Percentiles rank a stretch among this genome's conserved stretches.
Evolutionary conservation across 2,888 invertebrate genomes (phyloP).

Genomic region (Aricia artaxerxes): DNA sequence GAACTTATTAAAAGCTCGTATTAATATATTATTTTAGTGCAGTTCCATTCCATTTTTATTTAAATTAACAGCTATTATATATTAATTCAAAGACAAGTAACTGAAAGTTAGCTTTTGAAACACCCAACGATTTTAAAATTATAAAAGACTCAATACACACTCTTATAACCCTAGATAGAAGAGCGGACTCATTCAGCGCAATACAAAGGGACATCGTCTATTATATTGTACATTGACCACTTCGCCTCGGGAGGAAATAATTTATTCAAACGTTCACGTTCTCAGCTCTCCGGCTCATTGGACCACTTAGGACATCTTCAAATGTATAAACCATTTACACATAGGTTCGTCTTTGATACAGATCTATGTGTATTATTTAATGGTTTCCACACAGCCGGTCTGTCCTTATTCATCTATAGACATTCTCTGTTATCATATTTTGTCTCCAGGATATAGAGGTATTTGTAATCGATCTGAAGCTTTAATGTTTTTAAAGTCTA

Average conservation of each 20-base stretch:
- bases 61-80: too few relatives aligned
- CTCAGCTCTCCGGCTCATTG: slow-evolving; percentile 49
- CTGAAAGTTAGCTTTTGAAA: neutral
- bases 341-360: neutral
- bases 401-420: too few relatives aligned
- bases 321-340: slow-evolving; percentile 20
- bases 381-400: neutral
- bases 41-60: too few relatives aligned
- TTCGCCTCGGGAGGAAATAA: slow-evolving; percentile 70
- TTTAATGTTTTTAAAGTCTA: too few relatives aligned
- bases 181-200: slow-evolving; percentile 54
- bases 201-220: slow-evolving; percentile 69
- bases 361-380: too few relatives aligned
- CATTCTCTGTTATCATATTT: too few relatives aligned
- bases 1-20: too few relatives aligned
- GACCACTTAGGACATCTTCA: slow-evolving; percentile 42
- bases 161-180: slow-evolving; percentile 52
- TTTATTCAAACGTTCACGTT: slow-evolving; percentile 64
- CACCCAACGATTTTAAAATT: neutral
- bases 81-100: neutral
- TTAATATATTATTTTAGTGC: too few relatives aligned
- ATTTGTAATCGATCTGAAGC: too few relatives aligned
- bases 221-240: slow-evolving; percentile 70
- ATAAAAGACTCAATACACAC: slow-evolving; percentile 39
- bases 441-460: too few relatives aligned